Conservation (phyloP, 1,140 invertebrate genomes). For the Coptotermes formosanus region DNA sequence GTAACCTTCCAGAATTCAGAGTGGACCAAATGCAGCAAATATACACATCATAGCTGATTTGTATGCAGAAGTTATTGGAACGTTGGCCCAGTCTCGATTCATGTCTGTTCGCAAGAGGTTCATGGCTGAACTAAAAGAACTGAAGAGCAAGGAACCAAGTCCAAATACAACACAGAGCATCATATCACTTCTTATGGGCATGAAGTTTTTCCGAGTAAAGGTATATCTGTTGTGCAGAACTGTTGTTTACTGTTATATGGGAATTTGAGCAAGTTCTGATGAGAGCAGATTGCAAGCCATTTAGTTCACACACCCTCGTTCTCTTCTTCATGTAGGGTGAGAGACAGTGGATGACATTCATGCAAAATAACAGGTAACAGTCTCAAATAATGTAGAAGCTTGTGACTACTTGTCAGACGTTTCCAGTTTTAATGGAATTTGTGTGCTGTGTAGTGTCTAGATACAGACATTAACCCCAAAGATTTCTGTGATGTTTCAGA, state of each 20-base stretch:
- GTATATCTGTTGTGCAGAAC: slow-evolving; percentile 45
- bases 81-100: slow-evolving; percentile 94
- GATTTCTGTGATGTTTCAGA: no score
- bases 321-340: no score
- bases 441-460: no score
- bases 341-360: no score
- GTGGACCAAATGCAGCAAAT: slow-evolving; percentile 90
- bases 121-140: slow-evolving; percentile 89
- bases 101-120: slow-evolving; percentile 90
- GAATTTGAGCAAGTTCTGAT: no score
- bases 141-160: slow-evolving; percentile 80
- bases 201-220: slow-evolving; percentile 98
- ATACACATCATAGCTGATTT: slow-evolving; percentile 96
- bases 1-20: slow-evolving; percentile 64
- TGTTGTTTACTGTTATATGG: neutral
- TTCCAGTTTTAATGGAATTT: no score
- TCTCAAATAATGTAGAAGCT: no score
- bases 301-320: no score
- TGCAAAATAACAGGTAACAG: no score
- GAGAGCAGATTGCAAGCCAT: no score
- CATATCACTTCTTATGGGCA: slow-evolving; percentile 97
- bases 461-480: no score
- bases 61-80: slow-evolving; percentile 97
- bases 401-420: no score
- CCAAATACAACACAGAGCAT: slow-evolving; percentile 91